Base-by-base conservation (phyloP, 2,797 vertebrate species). In the Botia almorhae region DNA sequence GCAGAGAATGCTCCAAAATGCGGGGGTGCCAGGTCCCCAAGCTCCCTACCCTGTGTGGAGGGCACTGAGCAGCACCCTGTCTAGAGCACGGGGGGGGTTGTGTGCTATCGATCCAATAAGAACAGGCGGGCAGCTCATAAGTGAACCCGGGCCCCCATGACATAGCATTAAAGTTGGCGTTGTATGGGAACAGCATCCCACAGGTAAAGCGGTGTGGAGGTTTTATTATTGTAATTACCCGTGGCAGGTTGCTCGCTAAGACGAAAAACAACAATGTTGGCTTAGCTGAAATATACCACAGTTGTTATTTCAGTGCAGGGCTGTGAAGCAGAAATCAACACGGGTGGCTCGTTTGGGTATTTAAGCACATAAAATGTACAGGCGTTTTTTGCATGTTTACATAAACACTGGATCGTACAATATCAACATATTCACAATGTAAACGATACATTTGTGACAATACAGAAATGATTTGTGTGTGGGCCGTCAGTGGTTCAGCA, bases 111-210 rank as follows among this genome's bases (percentile, higher is more conserved):
- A 85, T 80, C 76, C 64, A 76, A 67, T 76, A 85, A 80, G 69
- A 82, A 82, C 80, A 26, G 69, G 64, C 82, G 55, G 73, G 55
- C 73, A 84, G 76, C 80, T 80, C 81, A 81, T 82, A 83, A 85
- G 73, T 80, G 69, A 80, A 80, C 69, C 58, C 78, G 26, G 56
- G 53, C 39, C 68, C 77, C 69, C 58, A 69, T 80, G 78, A 75
- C 82, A 83, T 80, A 60, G 67, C 72, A 80, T 79, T 83, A 80
- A 80, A 75, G 76, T 74, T 69, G 72, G 74, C 69, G 60, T 73
- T 85, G 82, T 74, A 74, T 82, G 80, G 53, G 76, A 71, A 71
- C 68, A 76, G 72, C 80, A 72, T 81, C 82, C 73, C 80, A 74
- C 73, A 80, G 75, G 73, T 80, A 56, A 56, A 79, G 39, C 19